These are phyloP conservation scores for Tenualosa ilisha DNA, from an alignment of 2,797 vertebrate genomes.

Conservation along the genomic window DNA sequence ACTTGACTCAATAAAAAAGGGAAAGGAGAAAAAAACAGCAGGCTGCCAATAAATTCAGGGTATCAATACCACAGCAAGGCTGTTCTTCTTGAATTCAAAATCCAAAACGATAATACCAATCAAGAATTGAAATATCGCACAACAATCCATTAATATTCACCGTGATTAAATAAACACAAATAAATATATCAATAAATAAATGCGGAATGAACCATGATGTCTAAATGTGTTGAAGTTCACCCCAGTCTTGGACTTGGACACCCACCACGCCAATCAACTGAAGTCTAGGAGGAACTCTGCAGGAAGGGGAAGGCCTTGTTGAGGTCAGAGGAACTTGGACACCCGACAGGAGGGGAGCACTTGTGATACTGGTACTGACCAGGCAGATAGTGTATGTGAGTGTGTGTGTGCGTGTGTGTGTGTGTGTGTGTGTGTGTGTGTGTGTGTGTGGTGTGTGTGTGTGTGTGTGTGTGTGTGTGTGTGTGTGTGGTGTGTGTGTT, in stretches of 20 bases:
- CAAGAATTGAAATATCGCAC: constrained; percentile 49
- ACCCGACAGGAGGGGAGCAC: constrained; percentile 24
- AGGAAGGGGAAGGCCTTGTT: constrained; percentile 22
- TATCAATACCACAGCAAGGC: constrained; percentile 51
- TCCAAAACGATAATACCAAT: constrained; percentile 46
- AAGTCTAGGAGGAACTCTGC: background rate
- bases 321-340: constrained; percentile 31
- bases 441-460: background rate
- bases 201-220: constrained; percentile 34
- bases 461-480: background rate
- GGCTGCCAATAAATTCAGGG: constrained; percentile 33
- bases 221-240: background rate
- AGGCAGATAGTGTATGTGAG: background rate
- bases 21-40: background rate
- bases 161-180: constrained; percentile 51
- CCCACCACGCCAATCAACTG: background rate
- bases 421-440: no score
- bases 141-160: constrained; percentile 29
- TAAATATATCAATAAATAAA: constrained; percentile 62
- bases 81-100: constrained; percentile 48
- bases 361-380: background rate
- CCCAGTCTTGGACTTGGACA: background rate
- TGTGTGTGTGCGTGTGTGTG: no score
- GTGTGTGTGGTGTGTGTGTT: constrained; percentile 50
- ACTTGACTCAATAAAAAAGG: constrained; percentile 17